phyloP scores from a whole-genome alignment of 1,140 invertebrate species.

The Neoseiulus cucumeris region DNA sequence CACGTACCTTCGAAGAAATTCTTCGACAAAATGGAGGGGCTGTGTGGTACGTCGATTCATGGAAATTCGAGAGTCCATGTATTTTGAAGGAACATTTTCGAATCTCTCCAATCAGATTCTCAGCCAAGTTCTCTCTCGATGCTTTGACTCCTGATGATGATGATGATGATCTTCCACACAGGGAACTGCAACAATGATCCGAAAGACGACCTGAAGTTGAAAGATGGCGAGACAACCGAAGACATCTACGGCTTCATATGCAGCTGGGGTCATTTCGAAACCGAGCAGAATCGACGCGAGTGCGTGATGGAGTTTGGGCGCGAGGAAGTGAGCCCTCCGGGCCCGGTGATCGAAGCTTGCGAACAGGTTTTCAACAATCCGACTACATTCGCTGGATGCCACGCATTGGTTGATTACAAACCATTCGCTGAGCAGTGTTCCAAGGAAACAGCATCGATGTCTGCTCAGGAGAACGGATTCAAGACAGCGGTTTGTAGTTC shows the following conservation, averaged over 20 bases:
- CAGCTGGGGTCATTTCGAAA: constrained; percentile 38
- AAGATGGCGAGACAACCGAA: constrained; percentile 29
- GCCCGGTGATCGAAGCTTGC: constrained; percentile 36
- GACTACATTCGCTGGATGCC: constrained; percentile 34
- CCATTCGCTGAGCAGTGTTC: constrained; percentile 44
- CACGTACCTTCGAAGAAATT: constrained; percentile 47
- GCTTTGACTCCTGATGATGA: too few relatives aligned
- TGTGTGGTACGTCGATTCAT: constrained; percentile 50
- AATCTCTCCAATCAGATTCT: neutral
- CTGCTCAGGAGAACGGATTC: constrained; percentile 31
- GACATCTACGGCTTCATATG: constrained; percentile 35
- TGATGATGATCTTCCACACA: constrained; percentile 17
- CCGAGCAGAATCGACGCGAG: constrained; percentile 19
- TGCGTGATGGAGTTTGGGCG: constrained; percentile 24
- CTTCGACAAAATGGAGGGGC: constrained; percentile 45
- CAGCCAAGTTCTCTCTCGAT: too few relatives aligned
- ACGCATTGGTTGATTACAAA: constrained; percentile 43
- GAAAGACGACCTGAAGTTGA: constrained; percentile 39
- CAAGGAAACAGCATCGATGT: constrained; percentile 30
- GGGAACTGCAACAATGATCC: constrained; percentile 42
- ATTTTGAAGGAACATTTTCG: too few relatives aligned
- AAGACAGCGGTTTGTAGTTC: constrained; percentile 36
- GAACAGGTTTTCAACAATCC: constrained; percentile 15
- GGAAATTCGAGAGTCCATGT: too few relatives aligned
- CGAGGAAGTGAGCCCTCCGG: constrained; percentile 25